A percentile compares a stretch with the other conserved stretches of the same genome.
Evolutionary conservation across 2,797 vertebrate genomes (phyloP).

Genomic region (Pseudomugil gertrudae): DNA sequence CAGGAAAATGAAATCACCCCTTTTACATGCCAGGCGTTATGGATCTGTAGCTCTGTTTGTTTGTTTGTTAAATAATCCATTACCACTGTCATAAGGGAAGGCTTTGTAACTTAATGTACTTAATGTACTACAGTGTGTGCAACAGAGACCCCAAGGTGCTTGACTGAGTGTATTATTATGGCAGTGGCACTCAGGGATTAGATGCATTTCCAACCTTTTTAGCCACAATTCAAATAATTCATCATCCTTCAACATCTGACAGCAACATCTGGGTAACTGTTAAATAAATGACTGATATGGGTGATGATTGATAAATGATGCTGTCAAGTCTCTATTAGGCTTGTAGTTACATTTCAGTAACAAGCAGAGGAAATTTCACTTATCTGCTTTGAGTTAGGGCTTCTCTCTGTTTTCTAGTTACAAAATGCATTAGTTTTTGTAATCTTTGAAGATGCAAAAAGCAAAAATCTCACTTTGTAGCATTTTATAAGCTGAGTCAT

Average conservation of each 20-base stretch:
- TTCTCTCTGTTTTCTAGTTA: neutral
- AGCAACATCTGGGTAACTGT: constrained; percentile 48
- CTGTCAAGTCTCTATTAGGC: constrained; percentile 15
- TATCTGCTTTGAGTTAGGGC: neutral
- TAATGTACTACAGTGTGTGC: neutral
- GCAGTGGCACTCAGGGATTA: constrained; percentile 1
- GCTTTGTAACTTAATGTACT: neutral
- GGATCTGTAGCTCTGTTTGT: constrained; percentile 1
- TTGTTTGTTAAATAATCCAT: constrained; percentile 29
- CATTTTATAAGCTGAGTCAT: neutral
- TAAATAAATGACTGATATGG: constrained; percentile 2
- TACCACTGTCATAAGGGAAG: neutral
- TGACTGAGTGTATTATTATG: constrained; percentile 2
- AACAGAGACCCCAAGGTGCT: constrained; percentile 14
- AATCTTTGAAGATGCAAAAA: neutral
- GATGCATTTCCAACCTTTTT: constrained; percentile 28
- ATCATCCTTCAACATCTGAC: constrained; percentile 44
- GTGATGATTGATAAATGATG: constrained; percentile 44
- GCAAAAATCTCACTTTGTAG: neutral
- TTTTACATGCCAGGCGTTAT: constrained; percentile 1
- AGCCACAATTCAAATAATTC: constrained; percentile 33
- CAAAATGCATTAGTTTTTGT: neutral
- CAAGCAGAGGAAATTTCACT: neutral
- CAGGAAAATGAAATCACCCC: constrained; percentile 24
- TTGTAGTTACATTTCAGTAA: constrained; percentile 9